A percentile compares a stretch with the other conserved stretches of the same genome.
These are phyloP conservation scores for Pagetopsis macropterus DNA, from an alignment of 2,797 vertebrate species.

Conservation along the genomic window DNA sequence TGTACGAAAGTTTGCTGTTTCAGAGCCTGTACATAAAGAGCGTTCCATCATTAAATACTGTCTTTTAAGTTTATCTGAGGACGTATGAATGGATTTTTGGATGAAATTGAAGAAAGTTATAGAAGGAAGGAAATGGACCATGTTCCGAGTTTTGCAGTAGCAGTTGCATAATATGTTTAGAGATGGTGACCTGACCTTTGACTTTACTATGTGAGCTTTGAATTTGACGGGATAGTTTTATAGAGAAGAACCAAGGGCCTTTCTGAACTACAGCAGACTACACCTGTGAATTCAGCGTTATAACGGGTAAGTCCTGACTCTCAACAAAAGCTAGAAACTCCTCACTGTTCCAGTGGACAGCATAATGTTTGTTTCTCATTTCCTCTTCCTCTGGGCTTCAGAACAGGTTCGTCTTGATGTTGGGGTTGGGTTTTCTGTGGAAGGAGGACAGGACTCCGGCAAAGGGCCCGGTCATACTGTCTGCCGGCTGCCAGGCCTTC, in stretches of 20 bases:
- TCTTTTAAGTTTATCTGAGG: slow-evolving; percentile 34
- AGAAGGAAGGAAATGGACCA: slow-evolving; percentile 18
- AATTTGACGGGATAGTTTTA: slow-evolving; percentile 20
- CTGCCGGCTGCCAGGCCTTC: slow-evolving; percentile 94
- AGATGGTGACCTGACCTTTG: slow-evolving; percentile 35
- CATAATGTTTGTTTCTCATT: slow-evolving; percentile 32
- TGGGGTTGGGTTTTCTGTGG: slow-evolving; percentile 91
- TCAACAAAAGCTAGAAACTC: slow-evolving; percentile 49
- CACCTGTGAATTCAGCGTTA: slow-evolving; percentile 38
- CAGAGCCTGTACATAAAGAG: slow-evolving; percentile 29
- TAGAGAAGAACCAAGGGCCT: slow-evolving; percentile 30
- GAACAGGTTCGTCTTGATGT: slow-evolving; percentile 94
- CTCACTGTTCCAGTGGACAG: slow-evolving; percentile 39
- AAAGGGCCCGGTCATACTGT: slow-evolving; percentile 93
- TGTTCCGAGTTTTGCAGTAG: slow-evolving; percentile 39
- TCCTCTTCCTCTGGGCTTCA: slow-evolving; percentile 78
- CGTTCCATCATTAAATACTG: slow-evolving; percentile 29
- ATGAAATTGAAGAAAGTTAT: slow-evolving; percentile 4
- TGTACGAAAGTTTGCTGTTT: neutral
- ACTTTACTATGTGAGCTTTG: slow-evolving; percentile 40
- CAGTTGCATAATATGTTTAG: slow-evolving; percentile 49
- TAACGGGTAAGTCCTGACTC: slow-evolving; percentile 42
- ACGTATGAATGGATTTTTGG: slow-evolving; percentile 2
- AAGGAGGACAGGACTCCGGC: slow-evolving; percentile 95
- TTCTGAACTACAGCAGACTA: slow-evolving; percentile 44